Conservation (phyloP, 2,113 vertebrate species). For the Chlorocebus sabaeus region DNA sequence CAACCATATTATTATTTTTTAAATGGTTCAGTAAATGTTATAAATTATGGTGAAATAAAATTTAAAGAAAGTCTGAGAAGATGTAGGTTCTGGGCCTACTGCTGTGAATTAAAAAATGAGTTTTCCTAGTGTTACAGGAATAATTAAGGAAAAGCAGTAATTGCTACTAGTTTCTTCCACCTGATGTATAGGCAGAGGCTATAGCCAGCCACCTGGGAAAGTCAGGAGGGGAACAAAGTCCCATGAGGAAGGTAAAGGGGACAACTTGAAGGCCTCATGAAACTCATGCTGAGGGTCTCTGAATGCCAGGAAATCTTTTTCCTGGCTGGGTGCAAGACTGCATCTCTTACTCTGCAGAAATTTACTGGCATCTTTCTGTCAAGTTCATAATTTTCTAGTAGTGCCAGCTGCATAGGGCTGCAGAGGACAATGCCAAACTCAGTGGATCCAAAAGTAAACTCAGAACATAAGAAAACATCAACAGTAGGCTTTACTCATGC, state of each 20-base stretch:
- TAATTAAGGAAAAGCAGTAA: not conserved
- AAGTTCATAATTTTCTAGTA: not conserved
- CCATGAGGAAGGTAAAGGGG: not conserved
- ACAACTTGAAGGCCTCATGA: not conserved
- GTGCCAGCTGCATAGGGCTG: not conserved
- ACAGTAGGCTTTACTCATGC: not conserved
- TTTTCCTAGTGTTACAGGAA: not conserved
- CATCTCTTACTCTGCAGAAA: not conserved
- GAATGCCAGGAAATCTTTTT: not conserved
- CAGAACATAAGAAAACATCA: not conserved
- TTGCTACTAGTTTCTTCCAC: not conserved
- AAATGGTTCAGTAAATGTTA: not conserved
- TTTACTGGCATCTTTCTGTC: not conserved
- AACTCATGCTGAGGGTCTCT: not conserved
- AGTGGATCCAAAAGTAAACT: not conserved
- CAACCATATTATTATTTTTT: not conserved
- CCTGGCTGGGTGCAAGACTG: not conserved
- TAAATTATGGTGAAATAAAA: not conserved
- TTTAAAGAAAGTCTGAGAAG: not conserved
- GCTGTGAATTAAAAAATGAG: not conserved
- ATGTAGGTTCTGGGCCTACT: not conserved
- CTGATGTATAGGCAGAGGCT: not conserved
- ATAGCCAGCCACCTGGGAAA: not conserved
- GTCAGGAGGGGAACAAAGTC: not conserved
- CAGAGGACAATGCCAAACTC: not conserved